Percentiles rank a stretch among this genome's conserved stretches.
Evolutionary conservation across 1,140 invertebrate genomes (phyloP).

Genomic region (Drosophila arawakana): DNA sequence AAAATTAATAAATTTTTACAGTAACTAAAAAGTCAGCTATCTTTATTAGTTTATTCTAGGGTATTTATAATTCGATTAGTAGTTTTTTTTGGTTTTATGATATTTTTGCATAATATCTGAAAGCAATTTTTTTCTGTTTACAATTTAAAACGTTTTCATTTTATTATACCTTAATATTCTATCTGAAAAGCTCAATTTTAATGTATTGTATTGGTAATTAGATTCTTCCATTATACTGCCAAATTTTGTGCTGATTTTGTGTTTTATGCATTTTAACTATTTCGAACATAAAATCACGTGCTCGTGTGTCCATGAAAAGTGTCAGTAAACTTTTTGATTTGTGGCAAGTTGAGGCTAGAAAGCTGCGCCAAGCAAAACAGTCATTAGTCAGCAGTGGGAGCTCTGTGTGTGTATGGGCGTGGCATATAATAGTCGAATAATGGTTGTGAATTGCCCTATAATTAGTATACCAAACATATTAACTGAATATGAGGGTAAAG

Average conservation of each 20-base stretch:
- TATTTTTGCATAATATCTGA: neutral
- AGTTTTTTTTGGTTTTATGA: neutral
- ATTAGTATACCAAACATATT: conserved; percentile 53
- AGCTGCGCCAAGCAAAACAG: conserved; percentile 30
- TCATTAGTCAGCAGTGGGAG: conserved; percentile 30
- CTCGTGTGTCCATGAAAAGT: conserved; percentile 36
- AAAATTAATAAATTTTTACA: neutral
- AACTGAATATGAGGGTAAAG: conserved; percentile 59
- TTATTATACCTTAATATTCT: conserved; percentile 42
- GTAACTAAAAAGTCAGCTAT: too few relatives aligned
- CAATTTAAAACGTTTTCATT: neutral
- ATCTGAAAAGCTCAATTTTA: conserved; percentile 17
- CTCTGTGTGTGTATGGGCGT: conserved; percentile 40
- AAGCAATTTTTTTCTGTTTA: neutral
- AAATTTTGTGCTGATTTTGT: conserved; percentile 4
- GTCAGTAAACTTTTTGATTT: conserved; percentile 64
- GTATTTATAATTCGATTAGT: too few relatives aligned
- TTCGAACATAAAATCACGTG: conserved; percentile 10
- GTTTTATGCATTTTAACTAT: neutral
- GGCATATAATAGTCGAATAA: conserved; percentile 55
- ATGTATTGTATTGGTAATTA: conserved; percentile 13
- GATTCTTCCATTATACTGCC: conserved; percentile 18
- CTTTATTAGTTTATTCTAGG: too few relatives aligned
- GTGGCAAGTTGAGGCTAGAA: conserved; percentile 9
- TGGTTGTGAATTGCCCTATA: conserved; percentile 63